A percentile compares a stretch with the other conserved stretches of the same genome.
phyloP scores from a whole-genome alignment of 2,113 vertebrate genomes.

The Crocuta crocuta region DNA sequence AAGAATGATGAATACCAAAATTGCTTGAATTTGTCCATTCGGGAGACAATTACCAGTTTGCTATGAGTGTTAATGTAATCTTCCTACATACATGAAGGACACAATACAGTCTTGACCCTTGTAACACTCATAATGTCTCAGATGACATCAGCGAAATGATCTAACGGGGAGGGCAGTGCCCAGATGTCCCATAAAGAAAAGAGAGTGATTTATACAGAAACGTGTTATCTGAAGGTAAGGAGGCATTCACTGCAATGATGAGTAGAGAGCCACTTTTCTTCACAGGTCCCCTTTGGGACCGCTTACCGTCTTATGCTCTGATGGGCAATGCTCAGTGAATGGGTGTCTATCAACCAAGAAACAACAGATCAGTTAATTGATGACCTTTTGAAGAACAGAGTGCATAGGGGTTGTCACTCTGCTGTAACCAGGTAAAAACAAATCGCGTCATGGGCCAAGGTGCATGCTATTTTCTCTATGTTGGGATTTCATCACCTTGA shows the following conservation, averaged over 20 bases:
- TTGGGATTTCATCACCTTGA: too few species aligned
- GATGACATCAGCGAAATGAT: not conserved
- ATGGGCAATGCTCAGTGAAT: not conserved
- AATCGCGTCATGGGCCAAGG: too few species aligned
- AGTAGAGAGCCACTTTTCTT: not conserved
- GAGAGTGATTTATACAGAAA: not conserved
- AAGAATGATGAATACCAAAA: not conserved
- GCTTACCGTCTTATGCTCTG: not conserved
- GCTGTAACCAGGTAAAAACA: not conserved
- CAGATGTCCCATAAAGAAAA: not conserved
- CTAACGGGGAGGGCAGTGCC: not conserved
- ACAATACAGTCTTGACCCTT: not conserved
- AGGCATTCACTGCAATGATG: too few species aligned
- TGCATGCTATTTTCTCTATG: not conserved
- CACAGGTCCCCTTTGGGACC: not conserved
- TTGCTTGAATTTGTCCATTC: not conserved
- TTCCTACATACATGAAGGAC: too few species aligned
- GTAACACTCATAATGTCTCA: not conserved
- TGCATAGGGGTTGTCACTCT: not conserved
- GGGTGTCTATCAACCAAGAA: not conserved
- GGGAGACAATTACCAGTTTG: not conserved
- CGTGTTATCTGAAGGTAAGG: not conserved
- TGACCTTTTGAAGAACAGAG: not conserved
- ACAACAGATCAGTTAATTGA: not conserved
- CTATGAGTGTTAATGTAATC: not conserved